Base-by-base conservation (phyloP, 2,797 vertebrate genomes). In the Pangasius krempfi region DNA sequence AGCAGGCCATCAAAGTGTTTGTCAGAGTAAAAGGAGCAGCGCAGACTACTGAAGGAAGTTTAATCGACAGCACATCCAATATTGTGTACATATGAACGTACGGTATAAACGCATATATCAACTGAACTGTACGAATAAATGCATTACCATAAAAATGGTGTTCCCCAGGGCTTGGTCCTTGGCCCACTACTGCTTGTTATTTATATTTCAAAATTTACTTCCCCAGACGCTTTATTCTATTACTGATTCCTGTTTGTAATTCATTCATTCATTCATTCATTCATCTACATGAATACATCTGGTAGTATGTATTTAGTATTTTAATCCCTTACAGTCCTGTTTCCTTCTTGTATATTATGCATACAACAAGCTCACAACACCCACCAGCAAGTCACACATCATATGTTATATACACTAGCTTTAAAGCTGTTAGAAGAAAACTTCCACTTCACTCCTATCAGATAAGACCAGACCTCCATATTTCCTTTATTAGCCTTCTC, bases 1-100 rank as follows among this genome's bases (percentile, higher is more conserved):
- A 83, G 80, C 54, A 75, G 73, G 54, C 75, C 40, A 87, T 90
- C 64, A 81, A 76, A 64, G 58, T 84, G 25, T 40, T 58, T 66
- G 60, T 86, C 54, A 50, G 37, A 88, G 52, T 58, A 75, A 86
- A 86, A 75, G 66, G 33, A 40, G 84, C 78, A 78, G 73, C 40
- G 82, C 50, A 58, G 58, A 40, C 52, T 68, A 58, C 50, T 40
- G 37, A 86, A 62, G 2, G 1, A 66, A 73, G 70, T 75, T 75
- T 18, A 58, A 58, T 86, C 13, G 6, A 27, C 30, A 27, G 52
- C 52, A 73, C 33, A 85, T 70, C 27, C n/a, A 70, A n/a, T 70
- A 70, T 7, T 13, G n/a, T 84, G 47, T 30, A 70, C 18, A 70
- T 56, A 58, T 86, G 12, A 73, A 58, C 2, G 25, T 73, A 73